Evolutionary conservation across 2,888 invertebrate species (phyloP).

Genomic region (Brenthis daphne): DNA sequence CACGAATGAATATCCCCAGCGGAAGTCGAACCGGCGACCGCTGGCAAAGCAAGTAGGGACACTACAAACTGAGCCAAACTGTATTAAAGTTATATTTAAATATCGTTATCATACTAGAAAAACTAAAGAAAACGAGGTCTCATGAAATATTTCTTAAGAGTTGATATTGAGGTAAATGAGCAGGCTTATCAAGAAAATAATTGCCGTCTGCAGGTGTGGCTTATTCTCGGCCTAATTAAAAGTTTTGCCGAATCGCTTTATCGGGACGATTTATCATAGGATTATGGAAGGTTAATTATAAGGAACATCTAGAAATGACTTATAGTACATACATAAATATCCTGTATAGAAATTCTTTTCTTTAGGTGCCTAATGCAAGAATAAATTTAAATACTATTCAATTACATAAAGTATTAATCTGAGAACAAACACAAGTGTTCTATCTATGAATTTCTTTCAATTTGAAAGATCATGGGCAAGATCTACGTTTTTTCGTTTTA

Average conservation of each 20-base stretch:
- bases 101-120: too few species aligned
- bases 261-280: constrained; percentile 38
- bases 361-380: background rate
- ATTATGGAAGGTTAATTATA: constrained; percentile 25
- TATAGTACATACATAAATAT: background rate
- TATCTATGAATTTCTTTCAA: too few species aligned
- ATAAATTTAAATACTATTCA: too few species aligned
- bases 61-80: too few species aligned
- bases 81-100: too few species aligned
- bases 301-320: background rate
- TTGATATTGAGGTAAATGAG: constrained; percentile 43
- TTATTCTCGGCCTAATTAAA: constrained; percentile 48
- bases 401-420: too few species aligned
- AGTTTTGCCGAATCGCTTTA: constrained; percentile 47
- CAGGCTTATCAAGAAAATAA: constrained; percentile 43
- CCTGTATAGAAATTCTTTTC: background rate
- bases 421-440: too few species aligned
- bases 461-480: too few species aligned
- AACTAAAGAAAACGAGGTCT: constrained; percentile 14
- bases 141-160: constrained; percentile 40
- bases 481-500: too few species aligned
- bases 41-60: too few species aligned
- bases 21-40: too few species aligned
- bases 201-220: constrained; percentile 47
- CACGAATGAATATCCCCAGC: too few species aligned